Conservation (phyloP, 2,888 invertebrate genomes). For the Unio pictorum region DNA sequence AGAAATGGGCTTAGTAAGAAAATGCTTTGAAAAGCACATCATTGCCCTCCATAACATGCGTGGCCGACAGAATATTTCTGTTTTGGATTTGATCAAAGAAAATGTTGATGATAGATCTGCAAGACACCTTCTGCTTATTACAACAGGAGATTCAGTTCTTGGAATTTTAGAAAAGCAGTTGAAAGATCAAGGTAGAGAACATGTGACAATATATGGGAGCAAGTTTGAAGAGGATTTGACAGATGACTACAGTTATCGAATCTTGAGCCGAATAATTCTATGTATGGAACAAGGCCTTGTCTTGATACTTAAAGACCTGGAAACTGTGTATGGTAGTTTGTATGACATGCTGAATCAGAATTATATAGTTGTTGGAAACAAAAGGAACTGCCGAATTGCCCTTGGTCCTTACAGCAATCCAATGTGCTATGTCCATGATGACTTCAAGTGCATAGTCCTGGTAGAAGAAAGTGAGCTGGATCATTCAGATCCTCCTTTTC, state of each 20-base stretch:
- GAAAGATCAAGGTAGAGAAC: constrained; percentile 19
- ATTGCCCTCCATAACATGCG: background rate
- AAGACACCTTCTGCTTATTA: constrained; percentile 46
- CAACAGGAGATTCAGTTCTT: constrained; percentile 42
- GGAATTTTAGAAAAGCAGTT: constrained; percentile 36
- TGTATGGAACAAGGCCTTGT: constrained; percentile 55
- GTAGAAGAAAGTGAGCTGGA: constrained; percentile 41
- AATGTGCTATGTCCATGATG: constrained; percentile 48
- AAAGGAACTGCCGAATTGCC: constrained; percentile 48
- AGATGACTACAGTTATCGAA: constrained; percentile 52
- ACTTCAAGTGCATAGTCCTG: constrained; percentile 51
- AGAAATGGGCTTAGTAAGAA: constrained; percentile 23
- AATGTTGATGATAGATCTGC: constrained; percentile 38
- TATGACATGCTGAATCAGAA: constrained; percentile 59
- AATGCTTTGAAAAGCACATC: constrained; percentile 18
- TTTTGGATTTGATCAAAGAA: constrained; percentile 33
- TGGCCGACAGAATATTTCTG: constrained; percentile 1
- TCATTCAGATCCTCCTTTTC: constrained; percentile 49
- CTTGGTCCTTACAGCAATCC: constrained; percentile 52
- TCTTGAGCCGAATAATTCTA: constrained; percentile 48
- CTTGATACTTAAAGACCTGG: constrained; percentile 47
- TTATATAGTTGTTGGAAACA: constrained; percentile 44
- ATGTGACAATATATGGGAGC: constrained; percentile 44
- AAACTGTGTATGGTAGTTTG: constrained; percentile 49
- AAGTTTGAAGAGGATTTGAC: constrained; percentile 51